Evolutionary conservation across 2,797 vertebrate genomes (phyloP).

Genomic region (Oryzias dopingdopingensis): DNA sequence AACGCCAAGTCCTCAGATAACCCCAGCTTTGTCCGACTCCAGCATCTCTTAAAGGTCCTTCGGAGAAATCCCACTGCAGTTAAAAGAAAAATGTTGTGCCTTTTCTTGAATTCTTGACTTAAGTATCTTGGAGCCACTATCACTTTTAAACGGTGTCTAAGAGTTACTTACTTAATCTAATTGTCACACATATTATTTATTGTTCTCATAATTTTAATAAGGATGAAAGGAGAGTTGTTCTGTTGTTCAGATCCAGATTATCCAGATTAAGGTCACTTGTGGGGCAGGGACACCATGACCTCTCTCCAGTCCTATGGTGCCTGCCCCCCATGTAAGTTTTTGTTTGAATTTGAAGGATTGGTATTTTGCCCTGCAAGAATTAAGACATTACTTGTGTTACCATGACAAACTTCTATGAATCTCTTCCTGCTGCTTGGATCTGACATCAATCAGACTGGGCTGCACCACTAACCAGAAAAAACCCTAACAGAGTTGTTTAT

Average conservation of each 20-base stretch:
- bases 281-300: conserved; percentile 26
- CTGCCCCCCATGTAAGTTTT: conserved; percentile 42
- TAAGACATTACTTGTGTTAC: conserved; percentile 54
- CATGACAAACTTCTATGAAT: conserved; percentile 60
- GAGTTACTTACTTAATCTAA: no score
- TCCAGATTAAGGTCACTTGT: conserved; percentile 25
- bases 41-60: conserved; percentile 14
- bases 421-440: conserved; percentile 32
- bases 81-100: conserved; percentile 6
- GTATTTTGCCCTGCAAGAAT: conserved; percentile 50
- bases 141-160: no score
- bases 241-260: conserved; percentile 12
- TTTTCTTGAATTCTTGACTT: conserved; percentile 7
- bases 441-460: conserved; percentile 49
- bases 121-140: no score
- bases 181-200: no score
- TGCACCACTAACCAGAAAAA: conserved; percentile 37
- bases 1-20: conserved; percentile 9
- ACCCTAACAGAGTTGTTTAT: background rate
- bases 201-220: background rate
- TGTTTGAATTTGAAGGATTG: conserved; percentile 49
- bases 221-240: conserved; percentile 3
- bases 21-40: conserved; percentile 25
- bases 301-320: conserved; percentile 20
- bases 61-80: conserved; percentile 15